phyloP scores from a whole-genome alignment of 1,140 invertebrate genomes.

The Papilio xuthus region DNA sequence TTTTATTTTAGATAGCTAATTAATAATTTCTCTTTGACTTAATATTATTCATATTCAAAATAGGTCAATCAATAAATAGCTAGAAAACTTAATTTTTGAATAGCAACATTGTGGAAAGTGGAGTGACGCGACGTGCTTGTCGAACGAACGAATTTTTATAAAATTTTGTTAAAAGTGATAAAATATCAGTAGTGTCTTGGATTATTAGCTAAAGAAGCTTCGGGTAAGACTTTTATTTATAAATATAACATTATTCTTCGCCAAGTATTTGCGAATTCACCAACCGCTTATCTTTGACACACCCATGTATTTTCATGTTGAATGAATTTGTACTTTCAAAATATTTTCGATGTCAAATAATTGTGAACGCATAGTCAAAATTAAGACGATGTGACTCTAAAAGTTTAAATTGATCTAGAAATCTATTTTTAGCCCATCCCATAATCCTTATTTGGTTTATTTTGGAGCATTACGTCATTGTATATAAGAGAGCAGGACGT shows the following conservation, averaged over 20 bases:
- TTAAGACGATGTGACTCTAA: neutral
- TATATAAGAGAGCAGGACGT: conserved; percentile 57
- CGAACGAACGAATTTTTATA: conserved; percentile 66
- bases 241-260: neutral
- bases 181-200: conserved; percentile 39
- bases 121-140: conserved; percentile 65
- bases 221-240: conserved; percentile 36
- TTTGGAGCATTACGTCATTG: conserved; percentile 80
- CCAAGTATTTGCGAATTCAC: neutral
- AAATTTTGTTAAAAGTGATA: conserved; percentile 52
- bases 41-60: neutral
- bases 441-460: conserved; percentile 77
- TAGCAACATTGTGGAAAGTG: conserved; percentile 59
- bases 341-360: conserved; percentile 5
- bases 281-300: conserved; percentile 65
- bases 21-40: neutral
- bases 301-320: conserved; percentile 64
- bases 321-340: conserved; percentile 6
- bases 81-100: conserved; percentile 39
- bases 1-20: neutral
- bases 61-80: conserved; percentile 43
- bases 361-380: conserved; percentile 30
- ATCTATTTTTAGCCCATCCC: conserved; percentile 53
- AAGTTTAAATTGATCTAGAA: conserved; percentile 42
- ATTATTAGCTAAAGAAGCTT: conserved; percentile 1